Conservation (phyloP, 2,888 invertebrate genomes). For the Nyleta sp. region DNA sequence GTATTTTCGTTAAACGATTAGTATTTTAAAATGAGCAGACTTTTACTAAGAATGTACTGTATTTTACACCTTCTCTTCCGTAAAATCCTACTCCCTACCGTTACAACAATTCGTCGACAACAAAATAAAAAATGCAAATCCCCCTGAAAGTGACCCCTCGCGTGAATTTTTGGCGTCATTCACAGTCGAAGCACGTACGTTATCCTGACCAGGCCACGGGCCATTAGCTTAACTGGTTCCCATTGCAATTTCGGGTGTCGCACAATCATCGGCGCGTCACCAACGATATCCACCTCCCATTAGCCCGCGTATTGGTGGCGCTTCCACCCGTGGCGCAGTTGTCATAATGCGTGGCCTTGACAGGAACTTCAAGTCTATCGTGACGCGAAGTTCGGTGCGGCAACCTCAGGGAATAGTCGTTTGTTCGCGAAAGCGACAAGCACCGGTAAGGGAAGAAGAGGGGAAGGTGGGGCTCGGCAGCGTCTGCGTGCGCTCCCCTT, state of each 20-base stretch:
- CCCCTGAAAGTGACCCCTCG: background rate
- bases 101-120: too few relatives aligned
- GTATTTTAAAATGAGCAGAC: too few relatives aligned
- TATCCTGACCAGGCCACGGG: slow-evolving; percentile 4
- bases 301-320: background rate
- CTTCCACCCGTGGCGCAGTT: background rate
- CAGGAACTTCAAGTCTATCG: slow-evolving; percentile 26
- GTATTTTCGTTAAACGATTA: too few relatives aligned
- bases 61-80: too few relatives aligned
- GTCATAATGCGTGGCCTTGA: slow-evolving; percentile 35
- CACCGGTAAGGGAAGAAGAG: background rate
- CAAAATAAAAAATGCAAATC: background rate
- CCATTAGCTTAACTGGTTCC: slow-evolving; percentile 14
- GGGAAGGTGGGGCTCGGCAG: background rate
- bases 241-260: slow-evolving; percentile 2
- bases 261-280: background rate
- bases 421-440: slow-evolving; percentile 53
- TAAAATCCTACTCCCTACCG: too few relatives aligned
- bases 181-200: slow-evolving; percentile 1
- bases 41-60: too few relatives aligned
- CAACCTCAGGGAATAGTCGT: slow-evolving; percentile 41
- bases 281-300: background rate
- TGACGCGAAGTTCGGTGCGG: slow-evolving; percentile 25
- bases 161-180: background rate
- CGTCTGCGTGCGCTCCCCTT: slow-evolving; percentile 42